Base-by-base conservation (phyloP, 53 echinoderm and acorn worm genomes). In the Echinarachnius parma region DNA sequence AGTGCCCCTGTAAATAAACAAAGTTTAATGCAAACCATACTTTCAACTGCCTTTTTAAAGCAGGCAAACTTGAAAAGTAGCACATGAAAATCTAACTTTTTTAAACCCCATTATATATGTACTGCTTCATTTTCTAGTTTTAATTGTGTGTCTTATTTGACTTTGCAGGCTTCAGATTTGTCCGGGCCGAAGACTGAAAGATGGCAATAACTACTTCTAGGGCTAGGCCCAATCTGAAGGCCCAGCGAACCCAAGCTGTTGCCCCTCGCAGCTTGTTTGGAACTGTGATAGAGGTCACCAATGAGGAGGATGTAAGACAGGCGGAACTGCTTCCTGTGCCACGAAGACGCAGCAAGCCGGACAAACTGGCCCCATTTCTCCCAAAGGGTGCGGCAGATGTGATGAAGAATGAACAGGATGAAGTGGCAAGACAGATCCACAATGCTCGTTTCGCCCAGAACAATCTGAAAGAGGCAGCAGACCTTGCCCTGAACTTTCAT, bases 221-320 rank as follows among this genome's bases (percentile, higher is more conserved):
- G n/a, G n/a, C n/a, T n/a, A n/a, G n/a, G n/a, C n/a, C n/a, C n/a
- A n/a, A 87, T 52, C 42, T 90, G 35, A 86, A 69, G 66, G 75
- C 95, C 5, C 90, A 90, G 80, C 84, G 87, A 4, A 87, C 95
- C 11, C 64, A 90, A 44, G 90, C 90, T 30, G 90, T 90, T 32
- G 75, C 90, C 34, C 95, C 95, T 0, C 80, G 95, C 14, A 94
- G 87, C 37, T 64, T 94, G 32, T 94, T 94, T 77, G 95, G 95
- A 13, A 90, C 90, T 9, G 39, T 75, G 19, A 77, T 87, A 4
- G 95, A 94, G 76, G 89, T 94, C 65, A 87, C 86, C 31, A 80
- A 87, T 53, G 72, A 78, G 24, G 54, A 80, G 33, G 87, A 83
- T 10, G 45, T 75, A 5, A 23, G 34, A 25, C 80, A 81, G 54